These are phyloP conservation scores for Sepiola atlantica DNA, from an alignment of 2,888 invertebrate genomes.

Conservation along the genomic window DNA sequence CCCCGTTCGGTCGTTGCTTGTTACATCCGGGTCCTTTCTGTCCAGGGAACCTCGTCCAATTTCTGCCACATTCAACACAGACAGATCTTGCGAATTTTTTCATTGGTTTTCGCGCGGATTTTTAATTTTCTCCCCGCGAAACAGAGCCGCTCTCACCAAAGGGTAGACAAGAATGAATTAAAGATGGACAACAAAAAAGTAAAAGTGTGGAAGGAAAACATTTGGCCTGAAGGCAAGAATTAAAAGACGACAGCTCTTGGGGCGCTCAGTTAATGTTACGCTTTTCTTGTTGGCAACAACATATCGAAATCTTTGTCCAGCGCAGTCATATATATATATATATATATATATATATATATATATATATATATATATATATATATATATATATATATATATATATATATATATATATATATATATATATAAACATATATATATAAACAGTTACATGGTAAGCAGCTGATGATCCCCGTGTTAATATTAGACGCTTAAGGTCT, in stretches of 20 bases:
- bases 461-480: too few relatives aligned
- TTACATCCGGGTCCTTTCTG: neutral
- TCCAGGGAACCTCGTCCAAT: neutral
- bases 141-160: neutral
- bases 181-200: neutral
- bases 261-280: neutral
- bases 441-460: too few relatives aligned
- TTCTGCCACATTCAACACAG: constrained; percentile 32
- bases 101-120: neutral
- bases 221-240: neutral
- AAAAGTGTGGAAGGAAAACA: neutral
- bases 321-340: neutral
- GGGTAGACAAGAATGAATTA: neutral
- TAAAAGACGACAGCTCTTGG: neutral
- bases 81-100: neutral
- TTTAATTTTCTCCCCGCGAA: neutral
- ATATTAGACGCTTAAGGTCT: too few relatives aligned
- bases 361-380: too few relatives aligned
- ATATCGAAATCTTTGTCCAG: neutral
- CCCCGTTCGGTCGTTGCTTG: neutral
- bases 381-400: too few relatives aligned
- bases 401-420: too few relatives aligned
- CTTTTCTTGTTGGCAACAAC: constrained; percentile 12
- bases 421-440: too few relatives aligned
- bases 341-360: too few relatives aligned